These are phyloP conservation scores for Hormiphora californensis DNA, from an alignment of 37 sponge, comb jelly and placozoan genomes.

Conservation along the genomic window DNA sequence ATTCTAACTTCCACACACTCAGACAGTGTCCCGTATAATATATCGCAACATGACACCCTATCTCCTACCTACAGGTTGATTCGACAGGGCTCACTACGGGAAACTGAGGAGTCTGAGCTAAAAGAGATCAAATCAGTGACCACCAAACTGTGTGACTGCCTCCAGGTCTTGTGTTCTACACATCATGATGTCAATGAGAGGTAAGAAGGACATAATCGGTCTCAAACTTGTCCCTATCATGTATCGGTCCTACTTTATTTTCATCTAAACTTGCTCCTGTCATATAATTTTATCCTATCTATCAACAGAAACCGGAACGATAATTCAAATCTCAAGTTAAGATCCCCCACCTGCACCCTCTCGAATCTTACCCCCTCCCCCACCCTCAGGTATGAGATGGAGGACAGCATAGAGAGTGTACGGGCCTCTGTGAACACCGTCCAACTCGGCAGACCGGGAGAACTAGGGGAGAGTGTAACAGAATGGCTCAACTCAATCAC, in stretches of 20 bases:
- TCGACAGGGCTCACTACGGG: background rate
- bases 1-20: too few species aligned
- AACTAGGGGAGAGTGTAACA: background rate
- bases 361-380: background rate
- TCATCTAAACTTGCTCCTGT: too few species aligned
- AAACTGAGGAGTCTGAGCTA: background rate
- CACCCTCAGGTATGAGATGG: constrained; percentile 45
- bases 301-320: background rate
- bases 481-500: background rate
- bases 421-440: background rate
- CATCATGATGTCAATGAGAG: constrained; percentile 49
- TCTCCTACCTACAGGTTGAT: background rate
- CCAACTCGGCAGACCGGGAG: background rate
- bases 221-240: too few species aligned
- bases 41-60: too few species aligned
- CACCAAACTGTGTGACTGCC: constrained; percentile 48
- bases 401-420: constrained; percentile 11
- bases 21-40: too few species aligned
- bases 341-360: too few species aligned
- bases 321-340: too few species aligned
- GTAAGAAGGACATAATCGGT: too few species aligned
- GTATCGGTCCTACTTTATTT: too few species aligned
- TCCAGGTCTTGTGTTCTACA: constrained; percentile 34
- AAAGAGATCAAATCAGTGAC: constrained; percentile 32
- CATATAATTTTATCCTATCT: too few species aligned